phyloP scores from a whole-genome alignment of 2,888 invertebrate genomes.

The Notodonta dromedarius region DNA sequence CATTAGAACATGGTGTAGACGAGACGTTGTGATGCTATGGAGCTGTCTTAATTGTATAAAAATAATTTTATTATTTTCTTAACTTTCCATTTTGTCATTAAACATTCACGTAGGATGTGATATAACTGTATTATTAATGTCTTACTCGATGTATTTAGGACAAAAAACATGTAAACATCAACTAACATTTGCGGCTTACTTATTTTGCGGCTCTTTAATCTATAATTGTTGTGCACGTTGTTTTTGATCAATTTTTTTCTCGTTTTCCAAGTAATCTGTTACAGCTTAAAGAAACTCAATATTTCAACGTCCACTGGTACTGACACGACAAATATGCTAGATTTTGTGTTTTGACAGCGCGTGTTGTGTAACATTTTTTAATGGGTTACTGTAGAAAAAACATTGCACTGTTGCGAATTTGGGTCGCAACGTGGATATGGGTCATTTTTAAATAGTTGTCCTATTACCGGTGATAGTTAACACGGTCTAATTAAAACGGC shows the following conservation, averaged over 20 bases:
- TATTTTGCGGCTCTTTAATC: conserved; percentile 22
- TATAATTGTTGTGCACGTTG: conserved; percentile 13
- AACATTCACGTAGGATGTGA: neutral
- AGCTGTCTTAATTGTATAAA: conserved; percentile 21
- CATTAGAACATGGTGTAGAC: conserved; percentile 66
- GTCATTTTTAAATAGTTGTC: conserved; percentile 75
- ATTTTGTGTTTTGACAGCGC: conserved; percentile 66
- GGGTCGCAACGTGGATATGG: conserved; percentile 72
- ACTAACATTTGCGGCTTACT: conserved; percentile 5
- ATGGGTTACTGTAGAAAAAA: conserved; percentile 62
- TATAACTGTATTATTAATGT: neutral
- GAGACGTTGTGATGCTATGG: conserved; percentile 50
- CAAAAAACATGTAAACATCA: conserved; percentile 30
- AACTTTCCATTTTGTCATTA: neutral
- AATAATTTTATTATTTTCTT: conserved; percentile 8
- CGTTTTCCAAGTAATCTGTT: conserved; percentile 45
- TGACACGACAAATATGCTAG: conserved; percentile 64
- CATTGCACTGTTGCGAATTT: conserved; percentile 72
- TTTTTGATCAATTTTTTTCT: conserved; percentile 22
- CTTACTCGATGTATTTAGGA: neutral
- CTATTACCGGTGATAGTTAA: conserved; percentile 71
- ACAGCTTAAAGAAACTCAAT: conserved; percentile 57
- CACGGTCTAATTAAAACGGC: conserved; percentile 74
- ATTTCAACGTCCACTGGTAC: conserved; percentile 58
- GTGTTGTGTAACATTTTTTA: conserved; percentile 74